A percentile compares a stretch with the other conserved stretches of the same genome.
These are phyloP conservation scores for Drosophila anomalata DNA, from an alignment of 2,888 invertebrate species.

Conservation along the genomic window DNA sequence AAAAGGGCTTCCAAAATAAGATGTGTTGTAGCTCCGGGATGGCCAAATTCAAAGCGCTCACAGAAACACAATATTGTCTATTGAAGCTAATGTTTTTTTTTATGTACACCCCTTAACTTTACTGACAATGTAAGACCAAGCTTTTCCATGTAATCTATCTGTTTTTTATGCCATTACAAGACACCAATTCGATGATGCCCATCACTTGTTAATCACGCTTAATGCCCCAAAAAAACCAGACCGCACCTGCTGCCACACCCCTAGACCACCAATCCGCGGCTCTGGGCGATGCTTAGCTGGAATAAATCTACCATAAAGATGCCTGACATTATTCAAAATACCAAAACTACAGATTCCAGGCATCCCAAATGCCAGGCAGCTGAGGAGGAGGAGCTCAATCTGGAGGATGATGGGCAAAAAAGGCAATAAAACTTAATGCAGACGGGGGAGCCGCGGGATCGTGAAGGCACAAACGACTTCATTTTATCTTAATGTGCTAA, in stretches of 20 bases:
- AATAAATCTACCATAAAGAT: constrained; percentile 67
- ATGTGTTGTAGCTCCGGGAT: background rate
- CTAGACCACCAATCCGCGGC: constrained; percentile 13
- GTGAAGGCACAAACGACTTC: constrained; percentile 70
- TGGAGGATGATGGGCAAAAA: constrained; percentile 61
- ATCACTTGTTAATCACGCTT: constrained; percentile 39
- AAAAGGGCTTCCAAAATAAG: background rate
- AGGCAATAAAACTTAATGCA: constrained; percentile 75
- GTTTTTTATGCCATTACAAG: constrained; percentile 11
- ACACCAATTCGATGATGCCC: constrained; percentile 3
- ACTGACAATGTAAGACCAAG: background rate
- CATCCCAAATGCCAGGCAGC: constrained; percentile 48
- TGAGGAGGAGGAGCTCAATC: constrained; percentile 31
- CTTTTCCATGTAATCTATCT: constrained; percentile 18
- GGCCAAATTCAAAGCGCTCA: background rate
- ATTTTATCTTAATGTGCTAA: constrained; percentile 83
- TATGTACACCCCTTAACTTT: constrained; percentile 6
- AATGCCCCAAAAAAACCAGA: constrained; percentile 21
- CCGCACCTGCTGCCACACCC: constrained; percentile 32
- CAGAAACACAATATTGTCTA: background rate
- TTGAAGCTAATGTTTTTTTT: background rate
- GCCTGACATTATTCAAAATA: constrained; percentile 73
- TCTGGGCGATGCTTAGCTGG: constrained; percentile 35
- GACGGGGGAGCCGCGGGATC: constrained; percentile 44
- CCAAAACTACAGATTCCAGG: constrained; percentile 60